Evolutionary conservation across 1,140 invertebrate genomes (phyloP).

Genomic region (Acromyrmex echinatior): DNA sequence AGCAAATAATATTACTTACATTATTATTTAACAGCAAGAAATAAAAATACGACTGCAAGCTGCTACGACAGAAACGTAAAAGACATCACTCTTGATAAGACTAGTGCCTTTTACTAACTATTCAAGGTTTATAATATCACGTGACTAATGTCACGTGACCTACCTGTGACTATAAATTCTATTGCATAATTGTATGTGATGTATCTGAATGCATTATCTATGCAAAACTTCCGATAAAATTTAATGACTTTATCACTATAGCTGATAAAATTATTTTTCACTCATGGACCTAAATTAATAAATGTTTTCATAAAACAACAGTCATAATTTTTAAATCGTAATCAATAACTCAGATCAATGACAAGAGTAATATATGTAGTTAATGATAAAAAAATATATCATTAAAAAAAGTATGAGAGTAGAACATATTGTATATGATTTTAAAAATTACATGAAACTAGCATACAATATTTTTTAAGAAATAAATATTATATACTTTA

Average conservation of each 20-base stretch:
- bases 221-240: too few relatives aligned
- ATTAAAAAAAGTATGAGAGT: not conserved
- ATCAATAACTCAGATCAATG: too few relatives aligned
- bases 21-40: not conserved
- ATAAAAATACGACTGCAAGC: not conserved
- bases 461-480: not conserved
- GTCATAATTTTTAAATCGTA: too few relatives aligned
- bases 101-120: constrained; percentile 9
- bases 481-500: constrained; percentile 37
- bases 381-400: not conserved
- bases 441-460: not conserved
- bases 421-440: not conserved
- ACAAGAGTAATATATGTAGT: too few relatives aligned
- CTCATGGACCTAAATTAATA: too few relatives aligned
- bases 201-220: not conserved
- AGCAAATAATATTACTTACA: constrained; percentile 16
- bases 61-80: not conserved
- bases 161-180: not conserved
- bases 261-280: too few relatives aligned
- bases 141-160: not conserved
- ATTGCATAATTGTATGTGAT: not conserved
- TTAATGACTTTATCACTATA: too few relatives aligned
- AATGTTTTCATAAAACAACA: too few relatives aligned
- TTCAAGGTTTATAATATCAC: not conserved
- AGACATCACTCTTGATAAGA: not conserved